phyloP scores from a whole-genome alignment of 2,888 invertebrate genomes.

The Spisula subtruncata region DNA sequence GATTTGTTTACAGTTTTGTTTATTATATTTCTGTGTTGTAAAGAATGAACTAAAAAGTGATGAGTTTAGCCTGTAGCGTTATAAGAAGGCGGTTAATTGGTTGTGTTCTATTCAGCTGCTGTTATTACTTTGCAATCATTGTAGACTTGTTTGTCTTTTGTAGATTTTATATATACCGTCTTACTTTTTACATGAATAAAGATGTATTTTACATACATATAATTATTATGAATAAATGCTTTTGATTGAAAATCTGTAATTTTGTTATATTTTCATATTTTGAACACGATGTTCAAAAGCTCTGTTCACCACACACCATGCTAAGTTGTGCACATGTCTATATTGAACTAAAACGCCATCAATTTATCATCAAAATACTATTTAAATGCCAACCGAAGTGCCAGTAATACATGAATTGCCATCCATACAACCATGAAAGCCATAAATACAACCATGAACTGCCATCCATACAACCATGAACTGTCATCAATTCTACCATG shows the following conservation, averaged over 20 bases:
- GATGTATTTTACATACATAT: background rate
- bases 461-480: no score
- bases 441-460: no score
- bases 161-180: background rate
- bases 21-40: background rate
- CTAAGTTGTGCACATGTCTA: no score
- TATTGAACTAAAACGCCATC: no score
- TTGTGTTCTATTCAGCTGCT: background rate
- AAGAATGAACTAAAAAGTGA: background rate
- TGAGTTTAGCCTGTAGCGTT: background rate
- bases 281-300: no score
- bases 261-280: no score
- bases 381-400: no score
- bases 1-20: background rate
- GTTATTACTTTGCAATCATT: background rate
- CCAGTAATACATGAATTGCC: no score
- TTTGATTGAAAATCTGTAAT: background rate
- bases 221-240: slow-evolving; percentile 21
- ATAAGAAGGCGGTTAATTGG: background rate
- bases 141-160: background rate
- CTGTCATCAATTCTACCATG: no score
- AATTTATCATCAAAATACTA: no score
- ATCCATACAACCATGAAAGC: no score
- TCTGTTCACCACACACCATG: no score
- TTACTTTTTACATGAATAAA: slow-evolving; percentile 24